Conservation (phyloP, 1,140 invertebrate species). For the Camponotus vicinus region DNA sequence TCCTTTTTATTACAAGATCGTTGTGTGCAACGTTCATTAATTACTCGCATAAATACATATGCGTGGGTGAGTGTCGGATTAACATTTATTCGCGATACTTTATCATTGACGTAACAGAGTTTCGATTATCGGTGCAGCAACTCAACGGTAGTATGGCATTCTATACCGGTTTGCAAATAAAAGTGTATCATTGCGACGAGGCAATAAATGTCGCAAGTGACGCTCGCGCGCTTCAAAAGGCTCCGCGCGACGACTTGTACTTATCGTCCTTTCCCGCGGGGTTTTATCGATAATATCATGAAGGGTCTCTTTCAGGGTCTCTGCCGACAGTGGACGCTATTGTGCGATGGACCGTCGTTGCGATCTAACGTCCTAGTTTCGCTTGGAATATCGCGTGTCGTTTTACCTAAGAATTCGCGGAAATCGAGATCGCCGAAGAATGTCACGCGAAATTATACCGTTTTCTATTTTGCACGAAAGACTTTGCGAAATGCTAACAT, state of each 20-base stretch:
- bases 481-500: conserved; percentile 43
- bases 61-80: conserved; percentile 40
- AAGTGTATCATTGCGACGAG: conserved; percentile 28
- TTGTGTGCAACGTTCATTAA: conserved; percentile 44
- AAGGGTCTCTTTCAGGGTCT: conserved; percentile 33
- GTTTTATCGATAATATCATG: conserved; percentile 56
- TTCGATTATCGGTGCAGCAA: conserved; percentile 37
- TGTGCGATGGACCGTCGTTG: not conserved
- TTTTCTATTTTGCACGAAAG: not conserved
- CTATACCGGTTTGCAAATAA: conserved; percentile 40
- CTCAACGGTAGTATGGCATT: not conserved
- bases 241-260: conserved; percentile 36
- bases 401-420: conserved; percentile 14
- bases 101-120: not conserved
- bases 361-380: conserved; percentile 46
- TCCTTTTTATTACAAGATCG: conserved; percentile 39
- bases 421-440: not conserved
- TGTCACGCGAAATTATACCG: conserved; percentile 24
- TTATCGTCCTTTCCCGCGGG: conserved; percentile 47
- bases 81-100: conserved; percentile 47
- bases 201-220: conserved; percentile 24
- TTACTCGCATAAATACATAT: conserved; percentile 45
- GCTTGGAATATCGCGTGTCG: conserved; percentile 7
- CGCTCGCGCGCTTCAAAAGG: conserved; percentile 18
- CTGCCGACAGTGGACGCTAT: conserved; percentile 51